phyloP scores from a whole-genome alignment of 1,140 invertebrate species.

The Dryas iulia region DNA sequence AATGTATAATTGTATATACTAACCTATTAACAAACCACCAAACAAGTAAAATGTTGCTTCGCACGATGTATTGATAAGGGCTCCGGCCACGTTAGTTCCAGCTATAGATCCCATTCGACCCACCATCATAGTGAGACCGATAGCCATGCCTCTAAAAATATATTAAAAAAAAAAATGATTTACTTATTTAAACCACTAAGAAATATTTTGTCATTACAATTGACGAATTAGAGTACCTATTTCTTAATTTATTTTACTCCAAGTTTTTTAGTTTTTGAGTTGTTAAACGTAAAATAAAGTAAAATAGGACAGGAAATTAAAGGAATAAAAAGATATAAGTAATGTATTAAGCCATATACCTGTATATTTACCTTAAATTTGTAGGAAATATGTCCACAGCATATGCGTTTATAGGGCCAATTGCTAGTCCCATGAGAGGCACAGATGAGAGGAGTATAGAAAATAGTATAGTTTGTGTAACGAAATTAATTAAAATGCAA shows the following conservation, averaged over 20 bases:
- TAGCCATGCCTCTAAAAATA: conserved; percentile 68
- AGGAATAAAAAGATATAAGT: too few relatives aligned
- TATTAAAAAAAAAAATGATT: not conserved
- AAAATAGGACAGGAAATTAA: too few relatives aligned
- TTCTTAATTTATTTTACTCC: too few relatives aligned
- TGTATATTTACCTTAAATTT: conserved; percentile 61
- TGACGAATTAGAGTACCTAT: too few relatives aligned
- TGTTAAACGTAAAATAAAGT: too few relatives aligned
- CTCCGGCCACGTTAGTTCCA: conserved; percentile 61
- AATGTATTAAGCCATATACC: too few relatives aligned
- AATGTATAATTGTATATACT: conserved; percentile 33
- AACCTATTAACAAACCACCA: conserved; percentile 56
- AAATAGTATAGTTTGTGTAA: conserved; percentile 56
- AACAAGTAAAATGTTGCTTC: conserved; percentile 63
- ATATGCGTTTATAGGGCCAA: conserved; percentile 67
- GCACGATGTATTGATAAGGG: conserved; percentile 55
- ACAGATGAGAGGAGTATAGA: conserved; percentile 59
- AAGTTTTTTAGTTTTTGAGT: too few relatives aligned
- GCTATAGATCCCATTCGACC: conserved; percentile 60
- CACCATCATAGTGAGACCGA: conserved; percentile 68
- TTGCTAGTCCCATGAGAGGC: conserved; percentile 48
- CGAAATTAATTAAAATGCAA: conserved; percentile 57
- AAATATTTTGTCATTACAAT: too few relatives aligned
- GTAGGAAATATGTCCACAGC: conserved; percentile 70
- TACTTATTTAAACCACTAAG: too few relatives aligned